Conservation (phyloP, 2,888 invertebrate genomes). For the Agrilus mali region DNA sequence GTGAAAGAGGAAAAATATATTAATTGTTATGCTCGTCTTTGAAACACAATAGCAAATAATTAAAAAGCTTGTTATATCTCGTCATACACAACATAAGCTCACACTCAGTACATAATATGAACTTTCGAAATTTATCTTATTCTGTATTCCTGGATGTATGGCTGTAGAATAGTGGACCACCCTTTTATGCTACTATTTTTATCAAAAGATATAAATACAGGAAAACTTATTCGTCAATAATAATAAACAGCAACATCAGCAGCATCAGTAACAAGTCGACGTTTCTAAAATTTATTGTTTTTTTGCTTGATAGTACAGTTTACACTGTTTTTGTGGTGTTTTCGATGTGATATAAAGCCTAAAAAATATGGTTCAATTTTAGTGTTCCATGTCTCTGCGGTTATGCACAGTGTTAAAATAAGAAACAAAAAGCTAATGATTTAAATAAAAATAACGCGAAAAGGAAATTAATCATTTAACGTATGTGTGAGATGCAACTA, state of each 20-base stretch:
- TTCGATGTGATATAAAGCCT: constrained; percentile 15
- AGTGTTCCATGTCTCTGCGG: constrained; percentile 7
- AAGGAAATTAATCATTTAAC: constrained; percentile 19
- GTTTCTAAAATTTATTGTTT: constrained; percentile 4
- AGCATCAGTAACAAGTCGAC: too few relatives aligned
- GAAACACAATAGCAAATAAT: constrained; percentile 13
- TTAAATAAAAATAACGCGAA: constrained; percentile 5
- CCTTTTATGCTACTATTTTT: constrained; percentile 8
- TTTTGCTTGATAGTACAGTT: constrained; percentile 13
- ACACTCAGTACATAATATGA: constrained; percentile 1
- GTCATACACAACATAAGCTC: constrained; percentile 3
- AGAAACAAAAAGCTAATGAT: constrained; percentile 9
- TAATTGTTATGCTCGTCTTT: constrained; percentile 28
- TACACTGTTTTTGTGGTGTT: constrained; percentile 10
- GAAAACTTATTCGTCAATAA: too few relatives aligned
- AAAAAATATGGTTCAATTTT: constrained; percentile 11
- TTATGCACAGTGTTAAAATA: constrained; percentile 10
- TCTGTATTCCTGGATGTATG: constrained; percentile 21
- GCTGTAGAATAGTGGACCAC: constrained; percentile 18
- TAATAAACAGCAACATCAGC: too few relatives aligned
- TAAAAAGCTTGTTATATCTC: constrained; percentile 25
- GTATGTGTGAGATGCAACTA: constrained; percentile 25
- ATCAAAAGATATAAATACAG: constrained; percentile 2
- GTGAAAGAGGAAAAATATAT: constrained; percentile 15
- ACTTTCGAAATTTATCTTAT: constrained; percentile 20